These are phyloP conservation scores for Platygyra sinensis DNA, from an alignment of 64 coral and sea anemone species.

Conservation along the genomic window DNA sequence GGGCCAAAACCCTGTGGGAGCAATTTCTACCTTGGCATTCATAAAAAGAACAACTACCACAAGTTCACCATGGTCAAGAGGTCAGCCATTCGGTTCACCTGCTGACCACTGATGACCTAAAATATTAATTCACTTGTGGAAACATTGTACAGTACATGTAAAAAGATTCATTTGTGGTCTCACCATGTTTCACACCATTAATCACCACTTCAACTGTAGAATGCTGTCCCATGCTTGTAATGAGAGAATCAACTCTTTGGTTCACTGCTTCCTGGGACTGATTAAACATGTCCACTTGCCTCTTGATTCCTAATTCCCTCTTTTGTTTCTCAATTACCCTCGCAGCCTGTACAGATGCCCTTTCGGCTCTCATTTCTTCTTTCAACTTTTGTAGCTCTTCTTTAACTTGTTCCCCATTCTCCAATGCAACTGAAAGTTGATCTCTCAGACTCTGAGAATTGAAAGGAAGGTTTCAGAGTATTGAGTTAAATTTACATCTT, in stretches of 20 bases:
- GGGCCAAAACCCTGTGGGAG: no score
- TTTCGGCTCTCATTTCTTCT: constrained; percentile 88
- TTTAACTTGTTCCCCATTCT: constrained; percentile 63
- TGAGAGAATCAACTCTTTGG: constrained; percentile 42
- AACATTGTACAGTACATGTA: not conserved
- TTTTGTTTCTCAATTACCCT: constrained; percentile 76
- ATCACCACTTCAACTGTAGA: constrained; percentile 67
- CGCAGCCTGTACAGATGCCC: constrained; percentile 66
- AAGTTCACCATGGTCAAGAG: no score
- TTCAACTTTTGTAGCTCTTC: constrained; percentile 68
- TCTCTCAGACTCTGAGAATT: constrained; percentile 51
- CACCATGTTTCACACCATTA: constrained; percentile 72
- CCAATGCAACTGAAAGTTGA: constrained; percentile 64
- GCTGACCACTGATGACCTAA: no score
- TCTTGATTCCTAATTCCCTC: constrained; percentile 52
- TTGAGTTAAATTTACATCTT: not conserved
- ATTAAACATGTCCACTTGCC: constrained; percentile 61
- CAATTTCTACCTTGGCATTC: no score
- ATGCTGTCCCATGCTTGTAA: constrained; percentile 37
- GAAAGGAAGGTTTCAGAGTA: not conserved
- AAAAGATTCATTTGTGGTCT: not conserved
- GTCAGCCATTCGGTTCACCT: no score
- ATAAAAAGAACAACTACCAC: no score
- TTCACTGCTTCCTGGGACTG: constrained; percentile 67
- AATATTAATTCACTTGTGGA: not conserved